Base-by-base conservation (phyloP, 2,888 invertebrate species). In the Anthoptus insignis region DNA sequence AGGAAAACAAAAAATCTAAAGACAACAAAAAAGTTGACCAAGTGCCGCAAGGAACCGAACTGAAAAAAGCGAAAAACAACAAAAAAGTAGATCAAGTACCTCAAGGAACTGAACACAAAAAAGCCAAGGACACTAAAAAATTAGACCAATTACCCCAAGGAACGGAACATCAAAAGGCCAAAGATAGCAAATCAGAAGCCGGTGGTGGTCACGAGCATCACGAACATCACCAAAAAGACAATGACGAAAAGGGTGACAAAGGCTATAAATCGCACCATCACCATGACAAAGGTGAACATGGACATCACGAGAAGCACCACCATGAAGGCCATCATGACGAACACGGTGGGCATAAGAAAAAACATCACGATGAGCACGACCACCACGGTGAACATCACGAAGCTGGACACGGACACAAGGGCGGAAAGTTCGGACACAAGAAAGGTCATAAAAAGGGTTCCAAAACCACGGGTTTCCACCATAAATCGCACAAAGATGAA, bases 401-500 rank as follows among this genome's bases (percentile, higher is more conserved):
- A 69, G 95, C 95, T 27, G 97, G 96, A 2, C 96, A 97, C 70
- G 96, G 96, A 14, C 96, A 97, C 81, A 97, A 97, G 80, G 97
- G 96, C 1, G 96, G 96, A 1, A 97, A 97, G 78, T 96, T 96
- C 80, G 96, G 96, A 4, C 96, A 97, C 77, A 97, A 97, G 80
- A 97, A 97, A 76, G 97, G 97, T 1, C 97, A 97, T 86, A 97
- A 97, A 78, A 97, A 97, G 78, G 97, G 97, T 0, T 96, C 97
- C 70, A 97, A 97, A 79, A 97, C 97, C 14, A 95, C 97, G 66
- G 97, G 97, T 8, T 97, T 95, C 84, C 97, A 97, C 79, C 96
- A 97, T 85, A 97, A 97, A 80, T 96, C 97, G 39, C 97, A 97
- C 86, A 98, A 98, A 82, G 97, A 97, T 79, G 97, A 98, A 81